Evolutionary conservation across 2,888 invertebrate genomes (phyloP), one percentile per base, ranked within the genome.

Genomic region (Polydrusus cervinus): DNA sequence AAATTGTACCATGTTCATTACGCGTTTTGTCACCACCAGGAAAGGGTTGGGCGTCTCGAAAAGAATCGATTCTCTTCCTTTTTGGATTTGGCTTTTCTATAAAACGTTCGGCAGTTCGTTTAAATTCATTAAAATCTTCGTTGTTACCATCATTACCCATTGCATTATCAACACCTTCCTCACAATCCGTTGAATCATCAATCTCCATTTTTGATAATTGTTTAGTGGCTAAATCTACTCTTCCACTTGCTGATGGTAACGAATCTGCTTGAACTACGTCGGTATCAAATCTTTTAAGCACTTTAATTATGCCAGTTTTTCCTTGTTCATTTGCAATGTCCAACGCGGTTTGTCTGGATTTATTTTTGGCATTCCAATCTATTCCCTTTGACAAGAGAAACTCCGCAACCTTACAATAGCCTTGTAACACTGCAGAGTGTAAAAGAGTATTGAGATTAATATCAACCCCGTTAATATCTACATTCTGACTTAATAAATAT

Each of bases 1-100:
- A 66, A 53, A 66, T 66, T 2, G 13, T 13, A 5, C 66, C 66
- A 10, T 66, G 66, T 38, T 34, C 51, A 53, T 53, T 66, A 30
- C 16, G 10, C 0, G 34, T 66, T 40, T 47, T 47, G n/a, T 53
- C 38, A 3, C 51, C 51, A 10, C 66, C 66, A 13, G 38, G 53
- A 53, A 40, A 66, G 16, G 1, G 0, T 13, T 13, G 18, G 3
- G 51, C 13, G 34, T 66, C 66, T 40, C 30, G 16, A 40, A 53
- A 66, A 8, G 18, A 30, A 47, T 66, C 66, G 49, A n/a, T 49
- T 40, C 9, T 3, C 20, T 16, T 51, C 18, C 0, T 13, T 53
- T 66, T 53, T 1, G 34, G 9, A 14, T 10, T 8, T 20, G 43
- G 10, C 0, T 6, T 49, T 14, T 64, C 25, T 49, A 18, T 60